A percentile compares a stretch with the other conserved stretches of the same genome.
Conservation (phyloP, 2,797 vertebrate species). For the Amniataba percoides region DNA sequence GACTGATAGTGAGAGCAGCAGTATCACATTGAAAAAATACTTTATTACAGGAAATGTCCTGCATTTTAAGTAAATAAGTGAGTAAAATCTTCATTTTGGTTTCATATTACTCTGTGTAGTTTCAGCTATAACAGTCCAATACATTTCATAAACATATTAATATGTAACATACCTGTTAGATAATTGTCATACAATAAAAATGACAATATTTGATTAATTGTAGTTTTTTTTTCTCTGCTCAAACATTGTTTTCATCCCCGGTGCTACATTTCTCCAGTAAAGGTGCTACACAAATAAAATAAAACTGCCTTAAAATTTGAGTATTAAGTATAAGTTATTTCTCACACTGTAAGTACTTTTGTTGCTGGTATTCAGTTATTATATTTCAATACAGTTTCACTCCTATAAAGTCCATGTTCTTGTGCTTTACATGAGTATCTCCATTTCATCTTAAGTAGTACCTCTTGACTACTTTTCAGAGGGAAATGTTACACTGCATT, state of each 20-base stretch:
- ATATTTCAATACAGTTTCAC: background rate
- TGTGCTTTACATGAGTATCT: too few relatives aligned
- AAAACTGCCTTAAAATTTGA: background rate
- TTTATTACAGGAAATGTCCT: background rate
- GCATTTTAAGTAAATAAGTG: background rate
- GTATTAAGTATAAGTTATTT: too few relatives aligned
- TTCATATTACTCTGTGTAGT: background rate
- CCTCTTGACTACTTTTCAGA: background rate
- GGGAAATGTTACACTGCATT: background rate
- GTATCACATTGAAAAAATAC: background rate
- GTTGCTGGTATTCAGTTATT: background rate
- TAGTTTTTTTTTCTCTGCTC: background rate
- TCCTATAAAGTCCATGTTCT: background rate
- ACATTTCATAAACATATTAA: background rate
- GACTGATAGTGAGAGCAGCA: background rate
- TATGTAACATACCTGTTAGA: background rate
- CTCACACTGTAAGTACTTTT: too few relatives aligned
- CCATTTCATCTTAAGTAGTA: background rate
- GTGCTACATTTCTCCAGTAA: background rate
- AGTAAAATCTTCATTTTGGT: background rate
- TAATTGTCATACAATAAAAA: background rate
- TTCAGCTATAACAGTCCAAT: background rate
- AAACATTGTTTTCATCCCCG: background rate
- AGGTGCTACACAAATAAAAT: background rate
- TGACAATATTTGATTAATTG: background rate